These are phyloP conservation scores for Papilio demoleus DNA, from an alignment of 2,888 invertebrate species.

Conservation along the genomic window DNA sequence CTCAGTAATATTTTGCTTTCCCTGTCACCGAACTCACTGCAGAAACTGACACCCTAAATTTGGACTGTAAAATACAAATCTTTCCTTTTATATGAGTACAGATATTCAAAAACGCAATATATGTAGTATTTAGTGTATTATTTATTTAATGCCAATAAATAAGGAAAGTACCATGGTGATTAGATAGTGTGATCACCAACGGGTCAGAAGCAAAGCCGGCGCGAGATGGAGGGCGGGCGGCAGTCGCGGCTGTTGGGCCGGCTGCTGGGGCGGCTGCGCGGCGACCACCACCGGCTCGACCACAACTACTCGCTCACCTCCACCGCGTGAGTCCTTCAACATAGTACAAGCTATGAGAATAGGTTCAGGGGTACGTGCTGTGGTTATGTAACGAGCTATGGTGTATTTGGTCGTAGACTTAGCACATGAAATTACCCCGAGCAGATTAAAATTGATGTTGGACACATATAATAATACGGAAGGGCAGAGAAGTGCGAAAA, in stretches of 20 bases:
- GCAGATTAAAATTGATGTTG: too few relatives aligned
- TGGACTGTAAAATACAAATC: too few relatives aligned
- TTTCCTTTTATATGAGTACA: too few relatives aligned
- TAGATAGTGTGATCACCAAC: constrained; percentile 21
- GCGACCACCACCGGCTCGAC: constrained; percentile 65
- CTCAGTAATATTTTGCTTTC: too few relatives aligned
- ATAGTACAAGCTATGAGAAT: background rate
- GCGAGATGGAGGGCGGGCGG: constrained; percentile 67
- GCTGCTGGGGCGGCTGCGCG: constrained; percentile 69
- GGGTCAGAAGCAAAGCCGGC: constrained; percentile 37
- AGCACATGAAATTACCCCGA: too few relatives aligned
- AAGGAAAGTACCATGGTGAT: background rate
- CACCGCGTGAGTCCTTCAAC: constrained; percentile 55
- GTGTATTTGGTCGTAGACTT: too few relatives aligned
- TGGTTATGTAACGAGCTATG: background rate
- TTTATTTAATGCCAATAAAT: background rate
- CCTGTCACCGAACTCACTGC: too few relatives aligned
- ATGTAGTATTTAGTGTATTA: too few relatives aligned
- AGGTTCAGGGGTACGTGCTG: background rate
- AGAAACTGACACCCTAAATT: too few relatives aligned
- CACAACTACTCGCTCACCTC: constrained; percentile 66
- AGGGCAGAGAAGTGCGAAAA: too few relatives aligned
- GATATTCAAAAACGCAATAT: too few relatives aligned
- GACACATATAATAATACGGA: too few relatives aligned
- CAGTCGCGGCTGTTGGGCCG: constrained; percentile 69